Conservation (phyloP, 2,113 vertebrate genomes). For the Lipophrys pholis region DNA sequence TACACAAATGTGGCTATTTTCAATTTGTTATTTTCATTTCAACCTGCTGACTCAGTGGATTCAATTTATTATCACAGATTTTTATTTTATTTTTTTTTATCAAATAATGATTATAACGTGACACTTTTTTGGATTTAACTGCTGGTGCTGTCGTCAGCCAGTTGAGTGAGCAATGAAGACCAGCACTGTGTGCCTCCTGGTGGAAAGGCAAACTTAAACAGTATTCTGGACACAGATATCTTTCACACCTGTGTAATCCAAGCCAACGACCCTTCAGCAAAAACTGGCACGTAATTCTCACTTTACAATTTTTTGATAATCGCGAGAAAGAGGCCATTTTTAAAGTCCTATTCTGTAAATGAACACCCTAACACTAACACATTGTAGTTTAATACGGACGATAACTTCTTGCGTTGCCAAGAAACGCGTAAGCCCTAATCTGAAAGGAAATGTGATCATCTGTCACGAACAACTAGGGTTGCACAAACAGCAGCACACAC, state of each 20-base stretch:
- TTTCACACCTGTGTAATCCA: slow-evolving; percentile 22
- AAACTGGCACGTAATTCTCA: background rate
- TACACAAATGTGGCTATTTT: too few species aligned
- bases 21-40: too few species aligned
- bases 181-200: background rate
- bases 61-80: too few species aligned
- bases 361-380: slow-evolving; percentile 8
- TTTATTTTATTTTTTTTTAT: too few species aligned
- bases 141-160: background rate
- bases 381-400: background rate
- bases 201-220: slow-evolving; percentile 5
- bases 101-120: too few species aligned
- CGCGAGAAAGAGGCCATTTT: too few species aligned
- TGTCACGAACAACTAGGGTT: slow-evolving; percentile 2
- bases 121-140: background rate
- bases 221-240: slow-evolving; percentile 16
- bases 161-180: slow-evolving; percentile 9
- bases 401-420: background rate
- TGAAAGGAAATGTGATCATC: slow-evolving; percentile 4
- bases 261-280: background rate
- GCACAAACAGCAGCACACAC: background rate
- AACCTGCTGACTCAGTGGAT: too few species aligned
- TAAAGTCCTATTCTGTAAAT: background rate
- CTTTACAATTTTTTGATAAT: slow-evolving; percentile 3
- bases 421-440: background rate